These are phyloP conservation scores for Araneus ventricosus DNA, from an alignment of 1,140 invertebrate species.

Conservation along the genomic window DNA sequence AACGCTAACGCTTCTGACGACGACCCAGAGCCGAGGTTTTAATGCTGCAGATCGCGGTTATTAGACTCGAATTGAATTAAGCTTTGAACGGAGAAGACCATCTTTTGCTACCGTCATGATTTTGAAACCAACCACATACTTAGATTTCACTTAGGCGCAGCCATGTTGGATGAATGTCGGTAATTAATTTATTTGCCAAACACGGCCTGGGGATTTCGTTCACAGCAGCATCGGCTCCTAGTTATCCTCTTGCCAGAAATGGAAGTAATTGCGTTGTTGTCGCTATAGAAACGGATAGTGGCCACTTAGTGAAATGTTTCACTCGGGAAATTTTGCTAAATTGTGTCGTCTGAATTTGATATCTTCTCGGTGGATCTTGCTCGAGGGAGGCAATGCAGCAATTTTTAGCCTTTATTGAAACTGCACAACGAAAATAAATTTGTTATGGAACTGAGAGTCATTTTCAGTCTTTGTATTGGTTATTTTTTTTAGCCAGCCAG, in stretches of 20 bases:
- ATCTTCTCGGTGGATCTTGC: not conserved
- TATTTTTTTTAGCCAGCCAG: no score
- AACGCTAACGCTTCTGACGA: not conserved
- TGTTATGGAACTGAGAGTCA: no score
- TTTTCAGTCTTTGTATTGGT: no score
- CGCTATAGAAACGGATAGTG: not conserved
- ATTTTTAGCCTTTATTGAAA: no score
- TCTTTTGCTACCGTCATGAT: not conserved
- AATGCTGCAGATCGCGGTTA: not conserved
- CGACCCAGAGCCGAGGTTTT: not conserved
- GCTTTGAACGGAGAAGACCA: not conserved
- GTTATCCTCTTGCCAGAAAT: not conserved
- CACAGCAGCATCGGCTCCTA: not conserved
- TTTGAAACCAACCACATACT: not conserved
- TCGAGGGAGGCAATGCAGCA: no score
- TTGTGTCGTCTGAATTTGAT: no score
- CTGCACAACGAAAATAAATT: no score
- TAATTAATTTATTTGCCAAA: constrained; percentile 17
- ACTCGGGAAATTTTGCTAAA: not conserved
- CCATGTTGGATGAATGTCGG: not conserved
- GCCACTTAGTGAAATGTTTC: not conserved
- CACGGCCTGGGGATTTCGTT: not conserved
- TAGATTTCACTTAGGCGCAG: not conserved
- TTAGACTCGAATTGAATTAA: not conserved
- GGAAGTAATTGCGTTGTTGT: not conserved